Evolutionary conservation across 1,140 invertebrate genomes (phyloP), one percentile per base, ranked within the genome.

Genomic region (Drosophila nigrodunni): DNA sequence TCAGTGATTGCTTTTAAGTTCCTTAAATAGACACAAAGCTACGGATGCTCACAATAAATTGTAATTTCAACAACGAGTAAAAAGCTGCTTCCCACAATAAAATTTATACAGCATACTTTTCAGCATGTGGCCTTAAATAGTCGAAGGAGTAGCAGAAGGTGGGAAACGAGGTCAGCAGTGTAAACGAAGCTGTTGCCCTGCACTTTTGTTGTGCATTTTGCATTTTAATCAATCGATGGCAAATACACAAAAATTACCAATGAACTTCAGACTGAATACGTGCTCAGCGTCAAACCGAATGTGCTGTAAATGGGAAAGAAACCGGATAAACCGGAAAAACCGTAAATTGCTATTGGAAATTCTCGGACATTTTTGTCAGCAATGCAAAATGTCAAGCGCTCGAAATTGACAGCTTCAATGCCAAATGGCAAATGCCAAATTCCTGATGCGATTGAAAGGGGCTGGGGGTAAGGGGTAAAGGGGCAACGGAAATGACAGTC

Each of bases 1-100:
- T 52, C 74, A 72, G 57, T 81, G 82, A 85, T 86, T 86, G 78
- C 82, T 68, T 78, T 81, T 70, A 71, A 85, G 70, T 70, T 77
- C 47, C 68, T 65, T 68, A 64, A 71, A 57, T 25, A 35, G 50
- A 66, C 41, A 41, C 13, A 46, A 55, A 44, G 39, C 25, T 62
- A 30, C 13, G 39, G 41, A 47, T 57, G 37, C 46, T 59, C 15
- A 13, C 50, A 54, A 54, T 54, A 35, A 35, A 54, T 54, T 35
- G 50, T 37, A 37, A 57, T 43, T 43, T 43, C n/a, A 43, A 43
- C 11, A n/a, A 34, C 25, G 15, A 7, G 18, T 18, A 21, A 52
- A 34, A 34, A 34, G 0, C n/a, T 13, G 4, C 11, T 4, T 13
- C 13, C 4, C 11, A n/a, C n/a, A 37, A 13, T 37, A 21, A 25